Base-by-base conservation (phyloP, 2,888 invertebrate genomes). In the Heliconius aoede region DNA sequence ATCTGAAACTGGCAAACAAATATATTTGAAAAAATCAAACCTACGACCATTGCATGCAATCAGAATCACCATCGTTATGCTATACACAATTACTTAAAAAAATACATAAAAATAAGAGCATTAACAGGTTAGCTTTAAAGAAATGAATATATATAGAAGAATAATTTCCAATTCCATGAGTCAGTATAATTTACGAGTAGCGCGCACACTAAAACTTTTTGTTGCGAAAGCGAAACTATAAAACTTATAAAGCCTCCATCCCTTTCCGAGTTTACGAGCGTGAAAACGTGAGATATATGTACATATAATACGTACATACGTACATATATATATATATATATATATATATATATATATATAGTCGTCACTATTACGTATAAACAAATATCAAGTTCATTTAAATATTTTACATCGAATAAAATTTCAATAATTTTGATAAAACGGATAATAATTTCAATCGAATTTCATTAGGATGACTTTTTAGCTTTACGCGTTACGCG, bases 151-250 rank as follows among this genome's bases (percentile, higher is more conserved):
- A 75, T 81, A 83, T 36, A 36, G n/a, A n/a, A 83, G 83, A 61
- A 71, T 64, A 75, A 75, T 82, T 81, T 82, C 84, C 84, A 84
- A 81, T 72, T 61, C 72, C 72, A 61, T 72, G 61, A 72, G 72
- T 72, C 72, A 60, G 89, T 90, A 87, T 86, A 91, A 91, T 93
- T 93, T 93, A 93, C 92, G 93, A 92, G 89, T 89, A 85, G 89
- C 80, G 76, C 65, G 91, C 89, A 89, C 90, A 89, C 90, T 92
- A 92, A 93, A 93, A 93, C 87, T 92, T 92, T 94, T 93, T 93
- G 92, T 92, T 89, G 89, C 89, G 89, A 90, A 91, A 91, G 85
- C 88, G 85, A 83, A 61, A 60, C 72, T 72, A 61, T 72, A 72
- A 72, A 85, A 80, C 87, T 88, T 86, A 90, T 93, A 92, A 93